Conservation (phyloP, 2,888 invertebrate species). For the Xanthia togata region DNA sequence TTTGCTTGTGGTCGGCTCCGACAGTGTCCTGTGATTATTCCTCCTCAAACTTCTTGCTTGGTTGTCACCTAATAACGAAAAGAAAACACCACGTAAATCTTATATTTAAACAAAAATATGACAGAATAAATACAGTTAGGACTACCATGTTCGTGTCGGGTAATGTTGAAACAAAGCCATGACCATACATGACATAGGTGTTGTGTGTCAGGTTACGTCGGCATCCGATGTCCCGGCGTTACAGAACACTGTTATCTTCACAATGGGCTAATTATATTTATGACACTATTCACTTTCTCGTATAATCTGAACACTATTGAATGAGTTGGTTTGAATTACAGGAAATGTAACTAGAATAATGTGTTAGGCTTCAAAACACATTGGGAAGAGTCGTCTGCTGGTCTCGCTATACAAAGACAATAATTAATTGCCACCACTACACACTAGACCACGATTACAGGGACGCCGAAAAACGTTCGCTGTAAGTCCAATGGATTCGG, state of each 20-base stretch:
- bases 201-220: constrained; percentile 19
- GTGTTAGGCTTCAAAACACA: background rate
- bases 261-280: constrained; percentile 2
- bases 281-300: constrained; percentile 1
- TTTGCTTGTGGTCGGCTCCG: constrained; percentile 82
- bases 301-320: constrained; percentile 8
- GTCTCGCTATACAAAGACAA: background rate
- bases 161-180: constrained; percentile 7
- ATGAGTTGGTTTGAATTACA: background rate
- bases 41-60: constrained; percentile 73
- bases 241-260: constrained; percentile 10
- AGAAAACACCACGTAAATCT: constrained; percentile 13
- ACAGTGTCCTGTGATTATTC: constrained; percentile 70
- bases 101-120: background rate
- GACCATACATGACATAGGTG: constrained; percentile 11
- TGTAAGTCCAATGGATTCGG: too few relatives aligned
- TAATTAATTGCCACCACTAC: too few relatives aligned
- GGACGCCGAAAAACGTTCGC: too few relatives aligned
- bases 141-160: background rate
- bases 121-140: background rate
- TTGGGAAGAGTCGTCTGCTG: background rate
- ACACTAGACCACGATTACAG: too few relatives aligned
- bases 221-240: constrained; percentile 1
- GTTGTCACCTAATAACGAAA: constrained; percentile 71
- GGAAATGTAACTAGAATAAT: background rate